A percentile compares a stretch with the other conserved stretches of the same genome.
Evolutionary conservation across 2,797 vertebrate genomes (phyloP).

Genomic region (Amblyraja radiata): DNA sequence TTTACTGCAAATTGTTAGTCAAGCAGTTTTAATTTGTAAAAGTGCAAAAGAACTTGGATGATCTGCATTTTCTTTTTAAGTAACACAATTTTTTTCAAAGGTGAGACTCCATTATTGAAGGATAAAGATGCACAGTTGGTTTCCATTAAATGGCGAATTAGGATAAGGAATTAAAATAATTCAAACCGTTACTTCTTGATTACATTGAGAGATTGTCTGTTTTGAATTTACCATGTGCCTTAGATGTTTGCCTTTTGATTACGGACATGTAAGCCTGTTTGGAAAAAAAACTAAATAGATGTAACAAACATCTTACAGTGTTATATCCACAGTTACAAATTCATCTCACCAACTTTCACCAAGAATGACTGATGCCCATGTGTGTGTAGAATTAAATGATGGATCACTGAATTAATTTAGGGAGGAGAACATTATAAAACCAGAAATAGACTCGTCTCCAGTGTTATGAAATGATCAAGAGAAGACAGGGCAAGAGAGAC

Average conservation of each 20-base stretch:
- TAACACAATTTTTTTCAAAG: background rate
- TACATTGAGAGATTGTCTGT: background rate
- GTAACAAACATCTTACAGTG: background rate
- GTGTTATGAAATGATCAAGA: background rate
- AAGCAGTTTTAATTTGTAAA: background rate
- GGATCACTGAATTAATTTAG: background rate
- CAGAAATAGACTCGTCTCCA: background rate
- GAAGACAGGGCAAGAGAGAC: background rate
- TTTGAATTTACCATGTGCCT: background rate
- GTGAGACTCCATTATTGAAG: background rate
- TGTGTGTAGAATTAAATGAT: constrained; percentile 28
- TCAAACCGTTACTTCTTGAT: background rate
- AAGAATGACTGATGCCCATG: background rate
- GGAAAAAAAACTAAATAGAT: background rate
- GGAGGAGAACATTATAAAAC: background rate
- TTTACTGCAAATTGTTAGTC: background rate
- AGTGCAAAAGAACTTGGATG: background rate
- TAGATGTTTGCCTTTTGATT: background rate
- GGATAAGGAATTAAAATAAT: background rate
- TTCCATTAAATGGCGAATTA: background rate
- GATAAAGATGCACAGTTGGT: background rate
- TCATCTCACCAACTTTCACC: background rate
- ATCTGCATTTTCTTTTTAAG: background rate
- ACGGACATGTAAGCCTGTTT: background rate
- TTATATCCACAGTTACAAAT: constrained; percentile 7